Evolutionary conservation across 2,888 invertebrate genomes (phyloP), one percentile per base, ranked within the genome.

Genomic region (Sinhomidia bicolor): DNA sequence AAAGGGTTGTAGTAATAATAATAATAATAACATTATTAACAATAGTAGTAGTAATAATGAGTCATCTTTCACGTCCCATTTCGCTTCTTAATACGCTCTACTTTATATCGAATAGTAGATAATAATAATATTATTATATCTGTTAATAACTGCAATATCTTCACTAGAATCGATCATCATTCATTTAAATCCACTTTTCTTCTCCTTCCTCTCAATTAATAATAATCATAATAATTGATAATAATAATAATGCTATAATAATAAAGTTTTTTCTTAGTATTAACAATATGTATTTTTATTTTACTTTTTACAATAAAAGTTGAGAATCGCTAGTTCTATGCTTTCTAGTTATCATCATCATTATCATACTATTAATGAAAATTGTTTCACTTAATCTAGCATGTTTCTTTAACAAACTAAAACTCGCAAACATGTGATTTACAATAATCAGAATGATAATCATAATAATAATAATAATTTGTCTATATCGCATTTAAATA

Each of bases 161-260:
- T 85, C 85, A 78, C 78, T 85, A 85, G 85, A 85, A 78, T 78
- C 32, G 78, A 85, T 85, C 78, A 78, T 85, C 78, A 78, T 85
- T 79, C 76, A 76, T 26, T 57, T 76, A 85, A 76, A 47, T 81
- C 29, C 62, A 44, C 44, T 44, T 44, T 47, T 23, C 44, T 57
- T 20, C 32, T 57, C 44, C 60, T n/a, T 65, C 29, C 81, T 29
- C 57, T 44, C 78, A 17, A 5, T 78, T 54, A 78, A 78, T 54
- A n/a, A 51, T 54, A 36, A 29, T 51, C n/a, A 44, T 44, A 20
- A 23, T 71, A 51, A 65, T 68, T 29, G 17, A 47, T 60, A 41
- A 26, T 51, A 82, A 32, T 41, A 60, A 12, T 80, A 20, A 80
- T 51, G 14, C n/a, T n/a, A 51, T 76, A 26, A 12, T 51, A 51